phyloP scores from a whole-genome alignment of 1,140 invertebrate genomes.

The Drosophila malerkotliana region DNA sequence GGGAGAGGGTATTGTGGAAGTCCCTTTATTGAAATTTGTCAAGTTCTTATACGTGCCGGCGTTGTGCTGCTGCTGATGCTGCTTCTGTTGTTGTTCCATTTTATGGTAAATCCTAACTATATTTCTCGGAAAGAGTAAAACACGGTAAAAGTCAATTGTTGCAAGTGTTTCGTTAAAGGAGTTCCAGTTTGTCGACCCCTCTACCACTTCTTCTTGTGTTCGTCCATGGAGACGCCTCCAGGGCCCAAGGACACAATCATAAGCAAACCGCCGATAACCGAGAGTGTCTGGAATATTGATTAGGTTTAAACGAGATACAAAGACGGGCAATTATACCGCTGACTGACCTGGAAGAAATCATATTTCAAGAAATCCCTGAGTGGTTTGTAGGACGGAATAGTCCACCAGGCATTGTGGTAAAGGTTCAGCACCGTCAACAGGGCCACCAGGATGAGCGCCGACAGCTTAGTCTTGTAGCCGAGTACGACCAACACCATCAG shows the following conservation, averaged over 20 bases:
- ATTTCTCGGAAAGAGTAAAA: conserved; percentile 69
- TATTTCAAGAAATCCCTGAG: conserved; percentile 99
- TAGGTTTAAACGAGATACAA: not conserved
- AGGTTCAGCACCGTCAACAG: conserved; percentile 96
- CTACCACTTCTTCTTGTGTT: conserved; percentile 99
- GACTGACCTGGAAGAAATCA: conserved; percentile 98
- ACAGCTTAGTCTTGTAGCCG: conserved; percentile 99
- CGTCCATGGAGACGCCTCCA: conserved; percentile 99
- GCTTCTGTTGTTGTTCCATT: conserved; percentile 77
- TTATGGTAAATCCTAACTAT: conserved; percentile 79
- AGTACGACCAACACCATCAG: conserved; percentile 98
- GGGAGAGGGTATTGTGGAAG: conserved; percentile 65
- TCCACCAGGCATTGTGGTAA: conserved; percentile 99
- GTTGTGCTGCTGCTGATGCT: conserved; percentile 53
- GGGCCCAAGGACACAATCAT: conserved; percentile 99
- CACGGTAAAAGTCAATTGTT: conserved; percentile 61
- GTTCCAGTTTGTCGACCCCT: conserved; percentile 6
- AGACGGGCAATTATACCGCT: not conserved
- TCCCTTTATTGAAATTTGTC: conserved; percentile 69
- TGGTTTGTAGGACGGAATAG: conserved; percentile 96
- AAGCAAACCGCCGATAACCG: conserved; percentile 98
- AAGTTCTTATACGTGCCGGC: conserved; percentile 53
- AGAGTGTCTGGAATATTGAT: conserved; percentile 92
- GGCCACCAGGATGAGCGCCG: conserved; percentile 95
- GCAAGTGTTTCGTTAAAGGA: conserved; percentile 25